Base-by-base conservation (phyloP, 2,113 vertebrate genomes). In the Picathartes gymnocephalus region DNA sequence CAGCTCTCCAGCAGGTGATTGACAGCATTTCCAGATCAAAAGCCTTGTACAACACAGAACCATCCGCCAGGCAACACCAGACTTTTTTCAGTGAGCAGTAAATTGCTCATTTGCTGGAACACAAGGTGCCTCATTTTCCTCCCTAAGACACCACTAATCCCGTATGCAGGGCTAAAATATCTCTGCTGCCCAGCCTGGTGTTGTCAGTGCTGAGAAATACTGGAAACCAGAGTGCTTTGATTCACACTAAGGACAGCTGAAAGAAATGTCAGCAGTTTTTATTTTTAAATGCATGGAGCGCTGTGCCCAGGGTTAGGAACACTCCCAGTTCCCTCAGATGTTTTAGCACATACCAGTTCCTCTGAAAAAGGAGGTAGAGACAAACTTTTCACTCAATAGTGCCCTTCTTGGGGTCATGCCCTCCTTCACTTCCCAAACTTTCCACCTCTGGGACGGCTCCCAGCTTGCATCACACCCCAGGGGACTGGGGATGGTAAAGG, bases 191-290 rank as follows among this genome's bases (percentile, higher is more conserved):
- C 90, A 79, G 73, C 13, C 64, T 60, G 64, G 42, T 9, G 74
- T 6, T 44, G 61, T 47, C 66, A 17, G 18, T 8, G 74, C 17
- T 40, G 80, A 88, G 70, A 88, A 62, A 60, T 8, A 60, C 28
- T 69, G 85, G 70, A 48, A 82, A 79, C 51, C 28, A 18, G 48
- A 71, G 50, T 15, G 62, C 81, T 79, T 50, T 56, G 78, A 37
- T 70, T 92, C 81, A 71, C 54, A 39, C 37, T 31, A 40, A 74
- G 85, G 73, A 69, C 45, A 76, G 62, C 9, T 76, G 35, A 88
- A 91, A 76, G 58, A 92, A 82, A 40, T 5, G 42, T 82, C 62
- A 70, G 78, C 78, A 80, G 54, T 54, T 94, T 92, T 87, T 92
- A 92, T 69, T 93, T 89, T 45, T 72, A 81, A 93, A 89, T n/a